phyloP scores from a whole-genome alignment of 2,797 vertebrate species.

The Siniperca scherzeri region DNA sequence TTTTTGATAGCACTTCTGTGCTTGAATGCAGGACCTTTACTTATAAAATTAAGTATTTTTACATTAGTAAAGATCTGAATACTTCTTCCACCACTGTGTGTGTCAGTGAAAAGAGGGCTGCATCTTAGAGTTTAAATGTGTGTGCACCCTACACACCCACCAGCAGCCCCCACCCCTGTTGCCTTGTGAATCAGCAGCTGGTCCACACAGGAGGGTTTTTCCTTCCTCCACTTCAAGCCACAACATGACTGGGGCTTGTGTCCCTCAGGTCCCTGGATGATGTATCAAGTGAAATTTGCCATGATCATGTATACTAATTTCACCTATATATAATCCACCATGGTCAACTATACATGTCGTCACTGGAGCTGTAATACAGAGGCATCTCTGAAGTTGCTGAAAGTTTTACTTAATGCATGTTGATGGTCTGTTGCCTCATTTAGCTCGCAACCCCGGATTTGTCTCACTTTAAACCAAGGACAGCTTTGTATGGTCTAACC shows the following conservation, averaged over 20 bases:
- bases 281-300: background rate
- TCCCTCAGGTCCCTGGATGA: background rate
- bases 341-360: background rate
- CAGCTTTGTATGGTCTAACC: slow-evolving; percentile 56
- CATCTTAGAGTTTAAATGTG: background rate
- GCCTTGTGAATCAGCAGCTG: slow-evolving; percentile 72
- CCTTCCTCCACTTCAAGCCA: slow-evolving; percentile 15
- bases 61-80: background rate
- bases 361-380: background rate
- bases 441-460: slow-evolving; percentile 51
- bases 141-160: slow-evolving; percentile 1
- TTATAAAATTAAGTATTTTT: background rate
- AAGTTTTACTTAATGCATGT: slow-evolving; percentile 5
- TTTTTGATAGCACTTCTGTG: background rate
- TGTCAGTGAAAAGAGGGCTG: background rate
- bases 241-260: slow-evolving; percentile 10
- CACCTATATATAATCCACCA: background rate
- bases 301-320: background rate
- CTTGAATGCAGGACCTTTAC: background rate
- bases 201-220: slow-evolving; percentile 71
- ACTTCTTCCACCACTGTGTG: background rate
- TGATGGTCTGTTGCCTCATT: slow-evolving; percentile 41
- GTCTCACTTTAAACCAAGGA: slow-evolving; percentile 60
- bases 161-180: slow-evolving; percentile 5
- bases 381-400: slow-evolving; percentile 1